Base-by-base conservation (phyloP, 2,888 invertebrate genomes). In the Malacosoma neustria region DNA sequence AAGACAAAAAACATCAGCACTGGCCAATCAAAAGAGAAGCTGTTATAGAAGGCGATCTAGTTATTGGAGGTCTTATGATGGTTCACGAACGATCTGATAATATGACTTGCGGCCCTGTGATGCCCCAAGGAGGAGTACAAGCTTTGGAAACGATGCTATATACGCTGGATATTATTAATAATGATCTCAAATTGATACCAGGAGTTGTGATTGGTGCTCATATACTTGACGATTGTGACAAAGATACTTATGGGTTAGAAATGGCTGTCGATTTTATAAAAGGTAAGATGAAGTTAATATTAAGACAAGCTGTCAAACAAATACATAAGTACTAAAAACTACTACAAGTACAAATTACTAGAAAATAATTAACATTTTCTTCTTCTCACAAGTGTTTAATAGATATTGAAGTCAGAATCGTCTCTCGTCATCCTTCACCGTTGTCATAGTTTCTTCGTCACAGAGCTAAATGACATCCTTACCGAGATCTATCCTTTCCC, bases 241-340 rank as follows among this genome's bases (percentile, higher is more conserved):
- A 96, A 77, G 97, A 97, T 69, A 97, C 97, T 0, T 97, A 97
- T 61, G 97, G 97, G 1, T 85, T 97, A 48, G 97, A 97, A 71
- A 97, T 97, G 92, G 96, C 97, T 11, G 94, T 97, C 11, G 97
- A 97, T 77, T 97, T 97, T 72, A 97, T 97, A 45, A 95, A 97
- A 92, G 97, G 97, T 97, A 81, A 34, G 43, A 33, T 41, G n/a
- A n/a, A n/a, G n/a, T n/a, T n/a, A n/a, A n/a, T n/a, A n/a, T n/a
- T n/a, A n/a, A n/a, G n/a, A n/a, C n/a, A n/a, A n/a, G n/a, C n/a
- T n/a, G n/a, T n/a, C n/a, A n/a, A n/a, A n/a, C n/a, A n/a, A n/a
- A n/a, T n/a, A n/a, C n/a, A n/a, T n/a, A n/a, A n/a, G n/a, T n/a
- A n/a, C n/a, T n/a, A n/a, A n/a, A n/a, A n/a, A n/a, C n/a, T n/a